Base-by-base conservation (phyloP, 2,888 invertebrate species). In the Campoplex nolae region DNA sequence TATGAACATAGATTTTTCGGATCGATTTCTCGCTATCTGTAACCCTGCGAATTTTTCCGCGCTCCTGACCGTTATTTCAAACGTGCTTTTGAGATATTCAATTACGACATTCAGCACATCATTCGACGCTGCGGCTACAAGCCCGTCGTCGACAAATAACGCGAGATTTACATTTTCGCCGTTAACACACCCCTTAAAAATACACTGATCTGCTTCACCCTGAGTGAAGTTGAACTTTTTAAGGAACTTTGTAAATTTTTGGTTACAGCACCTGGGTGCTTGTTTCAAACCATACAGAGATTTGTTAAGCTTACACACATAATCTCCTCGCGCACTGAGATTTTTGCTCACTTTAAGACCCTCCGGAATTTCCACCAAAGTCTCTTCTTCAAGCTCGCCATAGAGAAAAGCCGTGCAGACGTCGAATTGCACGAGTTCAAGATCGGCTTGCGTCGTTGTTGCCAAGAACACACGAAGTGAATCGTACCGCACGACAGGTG, bases 251-350 rank as follows among this genome's bases (percentile, higher is more conserved):
- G 84, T 80, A 35, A 87, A 85, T 45, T 83, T 89, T 0, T 35
- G 13, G 56, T 89, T 89, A 84, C 89, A 89, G 80, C 88, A 89
- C 54, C 85, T 81, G 35, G 87, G 85, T 54, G 87, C 45, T 71
- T 89, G 88, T 48, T 88, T 88, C 23, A 89, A 54, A 1, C 87
- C 87, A 35, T 89, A 88, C 2, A 88, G 73, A n/a, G 88, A 86
- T 54, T 88, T 88, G 18, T 88, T 87, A 32, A 87, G 32, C 42
- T 77, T 84, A 35, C 86, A 88, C 45, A 89, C 87, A 35, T 32
- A 58, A 1, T 56, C 28, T 23, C 58, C 13, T 23, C 32, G 58
- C 32, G 28, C 42, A 42, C 42, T 9, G 7, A 9, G 42, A 38
- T 38, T 38, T 38, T 6, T 51, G 9, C 38, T 38, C 48, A 84